Base-by-base conservation (phyloP, 2,113 vertebrate species). In the Colaptes auratus region DNA sequence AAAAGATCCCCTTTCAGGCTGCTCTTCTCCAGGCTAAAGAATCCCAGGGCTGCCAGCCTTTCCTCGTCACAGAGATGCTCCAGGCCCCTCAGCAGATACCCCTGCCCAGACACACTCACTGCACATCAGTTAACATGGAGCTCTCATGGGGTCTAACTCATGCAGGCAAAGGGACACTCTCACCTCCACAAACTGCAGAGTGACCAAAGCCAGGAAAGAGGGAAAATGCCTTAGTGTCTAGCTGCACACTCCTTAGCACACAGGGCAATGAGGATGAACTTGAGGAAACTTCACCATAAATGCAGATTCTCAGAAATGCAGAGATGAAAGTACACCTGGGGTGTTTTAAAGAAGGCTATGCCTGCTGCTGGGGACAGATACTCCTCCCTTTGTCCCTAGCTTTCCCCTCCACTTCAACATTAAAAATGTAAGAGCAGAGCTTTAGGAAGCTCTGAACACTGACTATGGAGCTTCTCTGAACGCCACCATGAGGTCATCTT, bases 111-210 rank as follows among this genome's bases (percentile, higher is more conserved):
- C 7, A 23, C 5, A 13, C 48, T 28, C 18, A 5, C 1, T 3
- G n/a, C n/a, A 4, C 1, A 31, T 0, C 5, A 0, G 8, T 5
- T 31, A 8, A 1, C 3, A 14, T 79, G 27, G 4, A 15, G 36
- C 24, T 30, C 11, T 46, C 55, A 15, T 2, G 9, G 31, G 31
- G 21, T 4, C 6, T 42, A 17, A 24, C 10, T 64, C 42, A 2
- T 1, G 0, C 18, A 12, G 6, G 56, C 23, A 0, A 25, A 30
- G 24, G 4, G 27, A 24, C 82, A 30, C 16, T 67, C 72, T 53
- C 60, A 64, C 18, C 58, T 42, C n/a, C 46, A 52, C 2, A 1
- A 70, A 31, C 67, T 79, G 42, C 52, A 93, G 58, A 35, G 7
- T 25, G 56, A 28, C n/a, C 48, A 39, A 44, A 75, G 85, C 44